Evolutionary conservation across 2,888 invertebrate genomes (phyloP), one percentile per base, ranked within the genome.

Genomic region (Oxyscelio sp.): DNA sequence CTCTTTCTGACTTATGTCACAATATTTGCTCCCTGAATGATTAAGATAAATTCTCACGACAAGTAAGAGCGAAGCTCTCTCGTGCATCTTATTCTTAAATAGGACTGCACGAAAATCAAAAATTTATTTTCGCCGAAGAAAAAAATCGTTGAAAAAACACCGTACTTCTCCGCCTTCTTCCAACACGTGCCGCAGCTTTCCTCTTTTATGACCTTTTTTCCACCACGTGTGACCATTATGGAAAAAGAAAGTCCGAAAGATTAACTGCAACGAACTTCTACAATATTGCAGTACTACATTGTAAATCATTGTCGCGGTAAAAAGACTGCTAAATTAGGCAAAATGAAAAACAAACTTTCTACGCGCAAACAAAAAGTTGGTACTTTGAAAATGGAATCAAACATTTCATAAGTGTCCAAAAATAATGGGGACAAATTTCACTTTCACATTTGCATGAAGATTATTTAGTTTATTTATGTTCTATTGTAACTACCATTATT

Each of bases 231-330:
- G 65, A 58, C 66, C 66, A 56, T 58, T 59, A 66, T 58, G 75
- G 66, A 50, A 77, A 77, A 77, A 77, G 61, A 63, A 66, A 77
- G 63, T 56, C 56, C 58, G 45, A 77, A 77, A 65, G 75, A 66
- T 77, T 77, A 66, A 77, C 66, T 66, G 75, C 66, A 66, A 58
- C 58, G 38, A 66, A 59, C 58, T 77, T 77, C 66, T 77, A 50
- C 66, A 77, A 77, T 66, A 77, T 77, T 21, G 50, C 48, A 45
- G 58, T 50, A 50, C 58, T 58, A 27, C 58, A 77, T 48, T 56
- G 21, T 77, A 66, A 77, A 77, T 77, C 58, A 75, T 45, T 17
- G 40, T 63, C 27, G 34, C 45, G n/a, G n/a, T n/a, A n/a, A n/a
- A n/a, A 43, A 56, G 45, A 43, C 21, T 65, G 54, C 54, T 52